Conservation (phyloP, 2,888 invertebrate genomes). For the Himalopsyche kuldschensis region DNA sequence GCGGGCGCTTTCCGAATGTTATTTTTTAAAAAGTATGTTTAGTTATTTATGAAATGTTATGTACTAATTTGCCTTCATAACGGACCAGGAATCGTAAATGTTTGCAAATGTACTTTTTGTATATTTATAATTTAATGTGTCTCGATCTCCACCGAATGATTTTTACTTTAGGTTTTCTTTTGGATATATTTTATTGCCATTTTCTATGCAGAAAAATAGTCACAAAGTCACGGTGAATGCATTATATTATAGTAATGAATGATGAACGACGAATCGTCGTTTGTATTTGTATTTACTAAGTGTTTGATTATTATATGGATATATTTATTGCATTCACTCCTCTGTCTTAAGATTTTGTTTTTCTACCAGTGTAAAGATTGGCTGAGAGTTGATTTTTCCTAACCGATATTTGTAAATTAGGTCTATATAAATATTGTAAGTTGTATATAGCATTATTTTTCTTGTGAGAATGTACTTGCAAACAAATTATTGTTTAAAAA, state of each 20-base stretch:
- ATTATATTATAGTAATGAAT: conserved; percentile 16
- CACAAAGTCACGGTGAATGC: conserved; percentile 34
- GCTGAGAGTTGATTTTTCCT: conserved; percentile 15
- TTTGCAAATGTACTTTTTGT: conserved; percentile 36
- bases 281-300: conserved; percentile 10
- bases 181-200: conserved; percentile 39
- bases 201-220: conserved; percentile 37
- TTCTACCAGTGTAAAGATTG: conserved; percentile 3
- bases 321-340: conserved; percentile 33
- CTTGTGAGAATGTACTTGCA: conserved; percentile 31
- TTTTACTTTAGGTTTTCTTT: conserved; percentile 32
- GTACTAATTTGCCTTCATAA: conserved; percentile 34
- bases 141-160: conserved; percentile 39
- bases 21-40: conserved; percentile 22
- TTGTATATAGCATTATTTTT: conserved; percentile 38
- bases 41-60: conserved; percentile 35
- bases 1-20: conserved; percentile 37
- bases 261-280: conserved; percentile 5
- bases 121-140: conserved; percentile 37
- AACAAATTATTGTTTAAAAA: conserved; percentile 36
- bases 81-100: conserved; percentile 35
- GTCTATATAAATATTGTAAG: conserved; percentile 31
- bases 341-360: conserved; percentile 18
- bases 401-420: conserved; percentile 33
- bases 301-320: conserved; percentile 10